Evolutionary conservation across 2,888 invertebrate genomes (phyloP), one percentile per base, ranked within the genome.

Genomic region (Athrips mouffetella): DNA sequence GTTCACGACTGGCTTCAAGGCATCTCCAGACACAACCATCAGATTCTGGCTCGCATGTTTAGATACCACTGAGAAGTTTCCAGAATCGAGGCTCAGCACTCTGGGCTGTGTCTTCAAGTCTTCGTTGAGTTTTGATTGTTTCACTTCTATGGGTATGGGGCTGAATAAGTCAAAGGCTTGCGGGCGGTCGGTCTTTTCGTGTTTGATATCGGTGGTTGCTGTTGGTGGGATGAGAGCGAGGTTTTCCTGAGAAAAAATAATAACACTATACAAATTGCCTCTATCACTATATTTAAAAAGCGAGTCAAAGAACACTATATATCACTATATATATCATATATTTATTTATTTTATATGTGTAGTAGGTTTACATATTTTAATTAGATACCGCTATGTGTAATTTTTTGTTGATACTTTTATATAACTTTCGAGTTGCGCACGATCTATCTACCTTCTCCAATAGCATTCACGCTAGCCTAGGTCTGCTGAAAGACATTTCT

Each of bases 161-260:
- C 90, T 90, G 66, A 91, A 89, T 15, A 90, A 65, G 50, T 90
- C 89, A 39, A 91, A 81, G 0, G 80, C 81, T 58, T 77, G 82
- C 1, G 80, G 85, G 15, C 79, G 62, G 0, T 81, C 78, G 0
- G 47, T 50, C 45, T 74, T 73, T 15, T 76, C 76, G 0, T 53
- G 16, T 51, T 73, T 76, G 1, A 47, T 39, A 18, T 73, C 70
- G 1, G 52, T 16, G 11, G 54, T 56, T 7, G 61, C 46, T 11
- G 63, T 59, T 23, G 62, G 52, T 2, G 66, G 56, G 31, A 53
- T 72, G 11, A 51, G 41, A 15, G 71, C 58, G 21, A 85, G 56
- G 39, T 79, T 85, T 25, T 87, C 87, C 87, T 88, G 61, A 1
- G n/a, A 67, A 71, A 11, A 35, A 20, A 8, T 7, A 37, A 7